These are phyloP conservation scores for Blastomussa wellsi DNA, from an alignment of 92 coral and sea anemone genomes.

Conservation along the genomic window DNA sequence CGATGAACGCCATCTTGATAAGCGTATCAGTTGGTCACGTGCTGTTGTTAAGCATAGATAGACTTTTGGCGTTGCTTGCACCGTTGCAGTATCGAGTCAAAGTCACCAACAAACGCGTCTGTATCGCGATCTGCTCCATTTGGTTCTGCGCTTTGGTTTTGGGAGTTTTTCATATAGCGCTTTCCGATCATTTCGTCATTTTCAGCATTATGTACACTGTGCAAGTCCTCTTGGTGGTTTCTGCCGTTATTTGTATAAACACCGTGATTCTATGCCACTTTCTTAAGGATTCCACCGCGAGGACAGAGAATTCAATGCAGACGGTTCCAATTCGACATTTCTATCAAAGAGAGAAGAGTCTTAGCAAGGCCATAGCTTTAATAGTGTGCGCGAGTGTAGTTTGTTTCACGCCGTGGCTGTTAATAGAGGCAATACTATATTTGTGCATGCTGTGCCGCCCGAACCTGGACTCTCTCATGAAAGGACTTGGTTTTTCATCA, in stretches of 20 bases:
- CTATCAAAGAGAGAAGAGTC: slow-evolving; percentile 11
- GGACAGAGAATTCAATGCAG: neutral
- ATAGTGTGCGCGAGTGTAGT: slow-evolving; percentile 1
- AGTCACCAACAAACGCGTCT: slow-evolving; percentile 18
- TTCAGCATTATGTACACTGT: slow-evolving; percentile 18
- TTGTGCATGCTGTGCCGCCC: neutral
- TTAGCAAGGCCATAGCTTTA: slow-evolving; percentile 12
- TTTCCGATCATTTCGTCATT: slow-evolving; percentile 1
- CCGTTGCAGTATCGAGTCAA: slow-evolving; percentile 40
- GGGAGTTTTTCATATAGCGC: slow-evolving; percentile 10
- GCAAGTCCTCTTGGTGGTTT: slow-evolving; percentile 3
- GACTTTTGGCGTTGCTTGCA: slow-evolving; percentile 36
- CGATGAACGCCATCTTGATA: slow-evolving; percentile 13
- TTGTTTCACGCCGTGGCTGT: slow-evolving; percentile 14
- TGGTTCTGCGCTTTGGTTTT: slow-evolving; percentile 41
- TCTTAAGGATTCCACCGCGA: neutral
- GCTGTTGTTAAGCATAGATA: slow-evolving; percentile 34
- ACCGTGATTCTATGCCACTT: slow-evolving; percentile 1
- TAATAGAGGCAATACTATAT: neutral
- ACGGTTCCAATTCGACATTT: neutral
- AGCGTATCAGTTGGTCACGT: slow-evolving; percentile 34
- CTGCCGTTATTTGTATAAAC: slow-evolving; percentile 1
- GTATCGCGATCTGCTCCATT: neutral
- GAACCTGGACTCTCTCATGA: neutral
- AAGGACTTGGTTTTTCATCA: slow-evolving; percentile 11